A percentile compares a stretch with the other conserved stretches of the same genome.
Conservation (phyloP, 1,140 invertebrate species). For the Cyclargus thomasi region DNA sequence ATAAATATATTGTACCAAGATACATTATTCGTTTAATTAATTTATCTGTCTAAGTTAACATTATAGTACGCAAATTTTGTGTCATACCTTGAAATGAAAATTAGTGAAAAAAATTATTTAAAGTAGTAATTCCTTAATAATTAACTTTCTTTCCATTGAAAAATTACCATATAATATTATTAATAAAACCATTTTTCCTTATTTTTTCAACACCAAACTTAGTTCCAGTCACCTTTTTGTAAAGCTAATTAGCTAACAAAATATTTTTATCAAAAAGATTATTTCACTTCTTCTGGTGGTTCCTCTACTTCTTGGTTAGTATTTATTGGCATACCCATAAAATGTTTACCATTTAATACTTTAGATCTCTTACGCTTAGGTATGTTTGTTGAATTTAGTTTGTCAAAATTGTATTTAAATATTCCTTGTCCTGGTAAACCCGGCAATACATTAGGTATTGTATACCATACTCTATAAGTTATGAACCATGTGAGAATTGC, state of each 20-base stretch:
- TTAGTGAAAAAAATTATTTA: too few species aligned
- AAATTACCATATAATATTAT: too few species aligned
- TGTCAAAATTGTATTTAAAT: constrained; percentile 85
- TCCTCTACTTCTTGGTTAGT: constrained; percentile 46
- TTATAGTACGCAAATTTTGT: too few species aligned
- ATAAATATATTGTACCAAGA: too few species aligned
- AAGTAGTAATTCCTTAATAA: too few species aligned
- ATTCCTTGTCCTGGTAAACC: constrained; percentile 85
- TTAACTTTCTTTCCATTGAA: too few species aligned
- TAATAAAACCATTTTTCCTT: neutral
- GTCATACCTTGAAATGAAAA: too few species aligned
- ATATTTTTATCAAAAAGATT: constrained; percentile 20
- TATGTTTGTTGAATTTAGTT: constrained; percentile 45
- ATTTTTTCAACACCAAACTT: neutral
- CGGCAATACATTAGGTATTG: constrained; percentile 76
- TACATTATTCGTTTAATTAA: too few species aligned
- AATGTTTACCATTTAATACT: constrained; percentile 75
- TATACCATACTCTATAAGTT: constrained; percentile 91
- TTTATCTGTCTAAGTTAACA: too few species aligned
- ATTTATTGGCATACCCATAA: constrained; percentile 88
- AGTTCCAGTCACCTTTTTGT: neutral
- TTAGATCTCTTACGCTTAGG: constrained; percentile 52
- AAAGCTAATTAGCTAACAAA: neutral
- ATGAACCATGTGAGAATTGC: constrained; percentile 94
- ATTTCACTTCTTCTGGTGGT: constrained; percentile 46